Conservation (phyloP, 2,113 vertebrate species). For the Pangasianodon gigas region DNA sequence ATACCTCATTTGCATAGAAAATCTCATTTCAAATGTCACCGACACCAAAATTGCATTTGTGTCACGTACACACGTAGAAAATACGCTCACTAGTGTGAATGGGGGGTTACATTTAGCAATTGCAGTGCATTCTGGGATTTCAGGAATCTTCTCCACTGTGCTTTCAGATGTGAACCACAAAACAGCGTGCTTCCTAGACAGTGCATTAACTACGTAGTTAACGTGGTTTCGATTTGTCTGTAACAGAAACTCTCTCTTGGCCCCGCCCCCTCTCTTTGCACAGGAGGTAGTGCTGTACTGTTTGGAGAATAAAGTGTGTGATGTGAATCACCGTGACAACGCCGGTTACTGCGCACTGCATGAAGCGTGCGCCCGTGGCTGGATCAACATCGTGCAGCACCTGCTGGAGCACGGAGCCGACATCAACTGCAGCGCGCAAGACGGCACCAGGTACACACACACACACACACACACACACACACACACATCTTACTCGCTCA, state of each 20-base stretch:
- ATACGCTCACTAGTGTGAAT: background rate
- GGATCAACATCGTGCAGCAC: slow-evolving; percentile 88
- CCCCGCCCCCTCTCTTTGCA: slow-evolving; percentile 38
- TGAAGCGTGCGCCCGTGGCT: slow-evolving; percentile 89
- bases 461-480: slow-evolving; percentile 9
- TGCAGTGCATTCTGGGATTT: background rate
- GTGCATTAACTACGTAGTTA: no score
- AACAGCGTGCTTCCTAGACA: background rate
- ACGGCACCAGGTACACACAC: slow-evolving; percentile 85
- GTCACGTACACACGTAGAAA: background rate
- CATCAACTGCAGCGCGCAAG: slow-evolving; percentile 95
- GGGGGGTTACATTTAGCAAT: background rate
- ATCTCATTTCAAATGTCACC: no score
- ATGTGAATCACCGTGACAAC: slow-evolving; percentile 92
- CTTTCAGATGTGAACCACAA: background rate
- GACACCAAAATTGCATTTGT: background rate
- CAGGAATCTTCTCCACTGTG: background rate
- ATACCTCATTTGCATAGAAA: no score
- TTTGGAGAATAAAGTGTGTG: slow-evolving; percentile 87
- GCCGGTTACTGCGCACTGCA: slow-evolving; percentile 93
- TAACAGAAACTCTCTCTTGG: background rate
- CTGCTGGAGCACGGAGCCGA: slow-evolving; percentile 90
- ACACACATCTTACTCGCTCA: background rate
- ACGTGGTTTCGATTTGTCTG: background rate
- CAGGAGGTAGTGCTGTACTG: slow-evolving; percentile 95